phyloP scores from a whole-genome alignment of 2,797 vertebrate genomes.

The Anomalospiza imberbis region DNA sequence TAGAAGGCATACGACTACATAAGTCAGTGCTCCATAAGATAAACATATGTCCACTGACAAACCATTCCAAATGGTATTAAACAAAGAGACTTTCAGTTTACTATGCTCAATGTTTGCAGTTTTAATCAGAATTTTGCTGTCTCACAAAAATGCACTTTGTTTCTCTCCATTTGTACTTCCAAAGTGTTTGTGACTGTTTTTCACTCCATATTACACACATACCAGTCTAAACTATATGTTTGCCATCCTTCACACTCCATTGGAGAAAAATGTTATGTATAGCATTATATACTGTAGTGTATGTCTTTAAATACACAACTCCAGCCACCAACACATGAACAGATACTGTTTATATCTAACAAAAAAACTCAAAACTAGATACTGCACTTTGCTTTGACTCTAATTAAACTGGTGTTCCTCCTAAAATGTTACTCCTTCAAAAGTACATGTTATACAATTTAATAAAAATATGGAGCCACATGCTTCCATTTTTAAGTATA shows the following conservation, averaged over 20 bases:
- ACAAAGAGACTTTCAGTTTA: background rate
- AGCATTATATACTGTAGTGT: background rate
- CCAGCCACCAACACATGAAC: background rate
- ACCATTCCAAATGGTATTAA: background rate
- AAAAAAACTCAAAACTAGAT: background rate
- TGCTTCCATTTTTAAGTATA: background rate
- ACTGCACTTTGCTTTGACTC: background rate
- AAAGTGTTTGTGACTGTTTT: background rate
- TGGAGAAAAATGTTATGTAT: background rate
- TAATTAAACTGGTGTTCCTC: background rate
- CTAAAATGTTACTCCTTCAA: background rate
- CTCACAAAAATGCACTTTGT: background rate
- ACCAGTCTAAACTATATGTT: background rate
- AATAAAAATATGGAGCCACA: background rate
- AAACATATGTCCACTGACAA: background rate
- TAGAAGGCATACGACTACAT: background rate
- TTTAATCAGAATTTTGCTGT: background rate
- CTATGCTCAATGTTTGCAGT: background rate
- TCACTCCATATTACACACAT: background rate
- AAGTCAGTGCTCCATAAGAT: background rate
- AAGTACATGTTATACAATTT: background rate
- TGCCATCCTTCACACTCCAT: background rate
- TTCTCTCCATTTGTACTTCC: background rate
- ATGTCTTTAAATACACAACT: background rate
- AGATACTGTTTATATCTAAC: background rate